Conservation (phyloP, 2,888 invertebrate genomes). For the Oscheius sp. region DNA sequence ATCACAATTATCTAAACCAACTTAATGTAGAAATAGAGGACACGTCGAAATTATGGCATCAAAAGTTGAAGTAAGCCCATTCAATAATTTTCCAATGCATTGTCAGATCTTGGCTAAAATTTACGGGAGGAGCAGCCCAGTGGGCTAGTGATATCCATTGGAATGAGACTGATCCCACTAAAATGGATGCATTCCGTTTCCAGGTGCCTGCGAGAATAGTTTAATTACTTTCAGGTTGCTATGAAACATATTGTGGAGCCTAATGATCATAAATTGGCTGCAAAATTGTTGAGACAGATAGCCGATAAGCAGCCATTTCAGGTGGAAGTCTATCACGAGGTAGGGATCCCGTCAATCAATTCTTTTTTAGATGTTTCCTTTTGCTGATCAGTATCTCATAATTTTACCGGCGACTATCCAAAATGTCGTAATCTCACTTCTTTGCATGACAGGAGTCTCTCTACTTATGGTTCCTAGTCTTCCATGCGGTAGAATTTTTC, state of each 20-base stretch:
- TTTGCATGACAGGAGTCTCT: conserved; percentile 91
- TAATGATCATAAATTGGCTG: conserved; percentile 67
- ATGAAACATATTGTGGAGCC: conserved; percentile 69
- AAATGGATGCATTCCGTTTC: conserved; percentile 59
- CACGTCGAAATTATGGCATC: conserved; percentile 64
- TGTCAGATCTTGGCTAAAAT: conserved; percentile 64
- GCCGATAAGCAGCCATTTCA: conserved; percentile 63
- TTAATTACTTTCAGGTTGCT: conserved; percentile 52
- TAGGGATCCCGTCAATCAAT: too few species aligned
- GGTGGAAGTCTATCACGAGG: conserved; percentile 47
- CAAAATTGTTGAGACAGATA: conserved; percentile 60
- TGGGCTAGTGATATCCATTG: conserved; percentile 66
- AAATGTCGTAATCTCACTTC: conserved; percentile 81
- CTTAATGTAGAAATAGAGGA: conserved; percentile 68
- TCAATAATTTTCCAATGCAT: neutral
- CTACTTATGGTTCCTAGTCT: conserved; percentile 85
- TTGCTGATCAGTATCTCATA: conserved; percentile 70
- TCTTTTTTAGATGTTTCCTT: conserved; percentile 60
- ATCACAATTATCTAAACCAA: conserved; percentile 64
- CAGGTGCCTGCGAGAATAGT: conserved; percentile 51
- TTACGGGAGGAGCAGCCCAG: conserved; percentile 65
- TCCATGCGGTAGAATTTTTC: conserved; percentile 54
- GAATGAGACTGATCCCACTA: conserved; percentile 49
- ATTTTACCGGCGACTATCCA: conserved; percentile 68
- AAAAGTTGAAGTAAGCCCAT: conserved; percentile 46